Base-by-base conservation (phyloP, 1,140 invertebrate genomes). In the Drosophila pachea region DNA sequence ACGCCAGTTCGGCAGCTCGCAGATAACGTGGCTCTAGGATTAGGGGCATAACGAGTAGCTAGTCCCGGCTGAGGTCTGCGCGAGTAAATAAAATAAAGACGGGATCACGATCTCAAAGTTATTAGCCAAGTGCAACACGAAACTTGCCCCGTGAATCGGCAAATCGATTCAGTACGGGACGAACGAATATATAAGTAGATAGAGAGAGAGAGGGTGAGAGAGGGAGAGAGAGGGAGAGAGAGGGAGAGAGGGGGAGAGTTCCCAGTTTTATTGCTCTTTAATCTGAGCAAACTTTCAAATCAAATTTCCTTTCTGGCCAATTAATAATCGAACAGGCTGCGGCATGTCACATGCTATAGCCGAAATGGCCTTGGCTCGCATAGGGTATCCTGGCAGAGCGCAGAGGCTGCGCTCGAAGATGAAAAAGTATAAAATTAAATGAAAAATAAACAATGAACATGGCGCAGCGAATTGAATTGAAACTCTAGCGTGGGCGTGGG, bases 391-490 rank as follows among this genome's bases (percentile, higher is more conserved):
- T 14, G 29, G n/a, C 47, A 42, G 40, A 32, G 31, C 12, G 54
- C 32, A 56, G 67, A 56, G 67, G 42, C 45, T 47, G 16, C 38
- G 50, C 53, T 66, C 62, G 16, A 70, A 61, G 64, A 75, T 76
- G 67, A 84, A 84, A 79, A 64, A 74, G 70, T 84, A 76, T 76
- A 86, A 84, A 84, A 84, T 86, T 84, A 84, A 84, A 84, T 84
- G 79, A 84, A 84, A 84, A 86, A 84, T 84, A 84, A 84, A 84
- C 81, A 84, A 86, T 81, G 79, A 84, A 84, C 73, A 72, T 81
- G 76, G 81, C 76, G 55, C 60, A 81, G 73, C 72, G 81, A 86
- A 86, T 79, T 86, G 79, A 84, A 84, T 86, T 84, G 76, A 79
- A 84, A 74, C 76, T 72, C 74, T 61, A 72, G 56, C 56, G 52